phyloP scores from a whole-genome alignment of 2,888 invertebrate species.

The Platycheirus albimanus region DNA sequence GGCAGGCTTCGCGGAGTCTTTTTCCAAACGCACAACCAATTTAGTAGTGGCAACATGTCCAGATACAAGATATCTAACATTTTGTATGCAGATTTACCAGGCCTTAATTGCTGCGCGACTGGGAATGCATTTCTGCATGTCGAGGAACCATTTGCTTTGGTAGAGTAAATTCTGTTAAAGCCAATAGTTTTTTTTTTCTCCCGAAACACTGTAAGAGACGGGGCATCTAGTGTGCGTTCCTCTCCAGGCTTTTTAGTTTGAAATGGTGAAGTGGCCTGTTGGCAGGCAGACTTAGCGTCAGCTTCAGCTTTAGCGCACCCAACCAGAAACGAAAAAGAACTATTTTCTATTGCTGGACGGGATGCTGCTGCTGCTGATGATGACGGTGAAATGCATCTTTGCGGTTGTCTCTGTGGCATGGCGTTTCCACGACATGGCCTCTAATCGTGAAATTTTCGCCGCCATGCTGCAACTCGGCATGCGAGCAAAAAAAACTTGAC shows the following conservation, averaged over 20 bases:
- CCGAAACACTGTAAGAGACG: constrained; percentile 3
- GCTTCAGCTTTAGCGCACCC: constrained; percentile 19
- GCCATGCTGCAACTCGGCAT: constrained; percentile 29
- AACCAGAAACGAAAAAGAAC: constrained; percentile 40
- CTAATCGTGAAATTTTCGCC: constrained; percentile 47
- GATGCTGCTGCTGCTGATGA: too few relatives aligned
- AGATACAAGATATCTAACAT: constrained; percentile 61
- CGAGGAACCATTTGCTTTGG: constrained; percentile 40
- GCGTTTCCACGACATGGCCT: constrained; percentile 24
- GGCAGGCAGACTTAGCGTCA: too few relatives aligned
- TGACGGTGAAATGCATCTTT: constrained; percentile 47
- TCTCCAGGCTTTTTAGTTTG: constrained; percentile 43
- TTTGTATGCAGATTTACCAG: constrained; percentile 60
- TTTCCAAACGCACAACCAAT: constrained; percentile 56
- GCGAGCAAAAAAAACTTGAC: constrained; percentile 38
- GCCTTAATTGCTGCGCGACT: constrained; percentile 48
- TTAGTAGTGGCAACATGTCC: constrained; percentile 52
- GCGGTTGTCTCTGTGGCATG: constrained; percentile 10
- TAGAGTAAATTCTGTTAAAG: constrained; percentile 1
- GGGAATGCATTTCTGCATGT: constrained; percentile 58
- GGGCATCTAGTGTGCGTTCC: constrained; percentile 59
- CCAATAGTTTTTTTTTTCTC: neutral
- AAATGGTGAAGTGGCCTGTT: constrained; percentile 46
- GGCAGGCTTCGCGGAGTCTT: constrained; percentile 13
- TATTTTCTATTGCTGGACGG: constrained; percentile 13